Base-by-base conservation (phyloP, 2,888 invertebrate genomes). In the Rapana venosa region DNA sequence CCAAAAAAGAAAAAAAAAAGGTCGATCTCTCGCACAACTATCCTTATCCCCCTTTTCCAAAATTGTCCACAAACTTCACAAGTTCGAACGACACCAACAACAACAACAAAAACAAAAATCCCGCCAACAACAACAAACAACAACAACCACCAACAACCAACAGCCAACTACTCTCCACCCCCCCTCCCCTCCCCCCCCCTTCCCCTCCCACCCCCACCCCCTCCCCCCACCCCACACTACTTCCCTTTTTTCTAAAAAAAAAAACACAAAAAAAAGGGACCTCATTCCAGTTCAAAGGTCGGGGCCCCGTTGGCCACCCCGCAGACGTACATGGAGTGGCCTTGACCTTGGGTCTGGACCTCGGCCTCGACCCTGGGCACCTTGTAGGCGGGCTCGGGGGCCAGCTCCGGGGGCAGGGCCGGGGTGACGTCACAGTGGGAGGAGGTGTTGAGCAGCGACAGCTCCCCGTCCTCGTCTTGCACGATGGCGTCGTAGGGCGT, bases 401-500 rank as follows among this genome's bases (percentile, higher is more conserved):
- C 89, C 32, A n/a, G 84, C 30, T 89, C 89, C 15, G 89, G 89
- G 8, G 89, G 89, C 32, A 89, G 77, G 17, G 89, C 83, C 32
- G 89, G 89, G 15, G 89, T 89, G 85, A 89, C 70, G 89, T 89
- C 89, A 35, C 61, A 66, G 84, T 89, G 89, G 2, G 66, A 58
- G 4, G 89, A 89, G 2, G 85, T 89, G 85, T 89, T 89, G 70
- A 89, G 85, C 66, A 89, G 74, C 6, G 89, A 89, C 58, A 84
- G 70, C 56, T 89, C 89, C 22, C 83, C 89, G 85, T 70, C 70
- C 2, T 70, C 83, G 84, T 88, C 88, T 17, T 88, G 88, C 15
- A 81, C 88, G 58, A 89, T 89, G 84, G 89, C 89, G 77, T 89
- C 89, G 47, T 89, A 89, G 26, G 89, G 89, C 11, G 85, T 85